A percentile compares a stretch with the other conserved stretches of the same genome.
phyloP scores from a whole-genome alignment of 92 coral and sea anemone species.

The Meandrina meandrites region DNA sequence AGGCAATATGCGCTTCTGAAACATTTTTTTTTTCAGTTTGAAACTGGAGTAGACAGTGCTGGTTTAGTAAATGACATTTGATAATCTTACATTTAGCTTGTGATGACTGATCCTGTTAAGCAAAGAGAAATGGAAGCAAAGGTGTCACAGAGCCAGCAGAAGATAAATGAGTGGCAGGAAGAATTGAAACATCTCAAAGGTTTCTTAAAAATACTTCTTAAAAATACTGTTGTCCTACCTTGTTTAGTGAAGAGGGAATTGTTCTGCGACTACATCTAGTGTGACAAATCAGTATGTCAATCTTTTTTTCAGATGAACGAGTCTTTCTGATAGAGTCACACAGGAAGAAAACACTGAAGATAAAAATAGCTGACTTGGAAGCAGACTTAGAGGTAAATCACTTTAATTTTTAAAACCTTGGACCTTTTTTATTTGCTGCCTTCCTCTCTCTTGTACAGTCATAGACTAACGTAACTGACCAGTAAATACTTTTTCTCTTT shows the following conservation, averaged over 20 bases:
- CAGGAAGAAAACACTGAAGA: constrained; percentile 64
- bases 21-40: too few relatives aligned
- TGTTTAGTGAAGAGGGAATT: neutral
- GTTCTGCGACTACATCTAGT: neutral
- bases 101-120: constrained; percentile 71
- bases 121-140: constrained; percentile 73
- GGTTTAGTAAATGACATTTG: neutral
- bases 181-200: constrained; percentile 37
- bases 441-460: too few relatives aligned
- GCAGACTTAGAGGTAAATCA: constrained; percentile 64
- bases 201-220: neutral
- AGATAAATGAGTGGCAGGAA: constrained; percentile 81
- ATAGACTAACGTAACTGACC: too few relatives aligned
- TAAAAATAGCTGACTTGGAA: constrained; percentile 63
- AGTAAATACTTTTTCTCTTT: too few relatives aligned
- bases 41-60: neutral
- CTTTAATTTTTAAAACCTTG: neutral
- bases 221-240: too few relatives aligned
- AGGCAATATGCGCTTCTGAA: too few relatives aligned
- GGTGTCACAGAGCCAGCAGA: constrained; percentile 76
- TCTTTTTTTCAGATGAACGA: constrained; percentile 61
- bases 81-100: constrained; percentile 47
- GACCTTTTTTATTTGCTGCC: neutral
- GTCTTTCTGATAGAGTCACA: constrained; percentile 67
- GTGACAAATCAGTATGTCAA: neutral